Base-by-base conservation (phyloP, 2,888 invertebrate genomes). In the Electrophaes corylata region DNA sequence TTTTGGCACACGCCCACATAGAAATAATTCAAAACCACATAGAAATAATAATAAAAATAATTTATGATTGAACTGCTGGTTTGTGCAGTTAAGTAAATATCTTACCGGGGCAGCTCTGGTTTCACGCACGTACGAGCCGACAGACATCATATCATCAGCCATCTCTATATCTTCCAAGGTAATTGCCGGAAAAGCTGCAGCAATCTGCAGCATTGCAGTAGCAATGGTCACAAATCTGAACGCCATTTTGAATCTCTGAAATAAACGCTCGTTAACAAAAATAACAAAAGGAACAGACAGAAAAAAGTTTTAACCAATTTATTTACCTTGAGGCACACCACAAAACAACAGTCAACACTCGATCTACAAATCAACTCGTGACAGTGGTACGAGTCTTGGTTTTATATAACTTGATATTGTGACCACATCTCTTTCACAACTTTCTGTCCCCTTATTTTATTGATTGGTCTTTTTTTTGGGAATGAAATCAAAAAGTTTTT, bases 111-210 rank as follows among this genome's bases (percentile, higher is more conserved):
- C 91, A 11, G 93, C 93, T 69, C 94, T 84, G 0, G 93, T 87
- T 82, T 93, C 93, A 41, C 94, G 82, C 16, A 93, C 83, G 63
- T 92, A 93, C 5, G 93, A 93, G 57, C 93, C 93, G 4, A 94
- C 92, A 19, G 93, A 84, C 58, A 87, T 81, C 0, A 93, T 92
- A 68, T 94, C 94, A 64, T 88, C 92, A 14, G 83, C 87, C 55
- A 87, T 69, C 59, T 84, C 79, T 59, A 90, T 70, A 48, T 89
- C 91, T 44, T 85, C 80, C 6, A 90, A 75, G 1, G 79, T 79
- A 4, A 76, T 58, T 3, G 78, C 73, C 0, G 90, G 84, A 57
- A 79, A 52, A 4, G 83, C 76, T 12, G 70, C 66, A 35, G 70
- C 73, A 19, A 86, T 20, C 12, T 86, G 86, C 50, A 87, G 65